Conservation (phyloP, 2,113 vertebrate species). For the Chionomys nivalis region DNA sequence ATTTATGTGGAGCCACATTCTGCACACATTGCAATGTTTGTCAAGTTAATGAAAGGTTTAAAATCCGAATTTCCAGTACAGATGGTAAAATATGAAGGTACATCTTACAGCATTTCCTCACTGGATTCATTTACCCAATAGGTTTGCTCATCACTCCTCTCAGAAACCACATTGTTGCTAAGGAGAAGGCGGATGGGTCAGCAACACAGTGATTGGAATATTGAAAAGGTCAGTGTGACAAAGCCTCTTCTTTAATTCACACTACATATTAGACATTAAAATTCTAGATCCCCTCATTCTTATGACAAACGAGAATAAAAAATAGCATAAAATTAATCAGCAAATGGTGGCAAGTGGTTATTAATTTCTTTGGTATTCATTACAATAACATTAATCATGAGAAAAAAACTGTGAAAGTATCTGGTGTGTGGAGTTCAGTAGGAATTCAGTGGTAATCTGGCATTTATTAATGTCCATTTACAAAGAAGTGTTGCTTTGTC, state of each 20-base stretch:
- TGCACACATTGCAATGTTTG: slow-evolving; percentile 83
- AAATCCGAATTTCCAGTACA: slow-evolving; percentile 82
- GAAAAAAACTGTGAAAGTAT: slow-evolving; percentile 72
- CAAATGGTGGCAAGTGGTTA: slow-evolving; percentile 83
- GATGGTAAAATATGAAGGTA: slow-evolving; percentile 77
- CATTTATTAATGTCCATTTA: slow-evolving; percentile 85
- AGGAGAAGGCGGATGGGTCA: slow-evolving; percentile 51
- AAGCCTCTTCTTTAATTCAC: slow-evolving; percentile 67
- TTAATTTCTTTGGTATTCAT: slow-evolving; percentile 84
- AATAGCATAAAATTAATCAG: slow-evolving; percentile 83
- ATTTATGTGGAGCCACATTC: slow-evolving; percentile 86
- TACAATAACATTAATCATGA: slow-evolving; percentile 85
- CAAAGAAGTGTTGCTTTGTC: slow-evolving; percentile 81
- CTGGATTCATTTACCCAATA: slow-evolving; percentile 49
- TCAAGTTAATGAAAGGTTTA: slow-evolving; percentile 86
- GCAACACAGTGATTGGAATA: slow-evolving; percentile 31
- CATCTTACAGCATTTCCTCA: slow-evolving; percentile 76
- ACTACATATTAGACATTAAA: slow-evolving; percentile 68
- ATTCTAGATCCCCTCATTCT: slow-evolving; percentile 67
- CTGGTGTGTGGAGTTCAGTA: slow-evolving; percentile 73
- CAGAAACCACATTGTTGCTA: neutral
- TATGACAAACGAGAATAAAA: slow-evolving; percentile 77
- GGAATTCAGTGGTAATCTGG: slow-evolving; percentile 80
- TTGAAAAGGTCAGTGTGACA: slow-evolving; percentile 64
- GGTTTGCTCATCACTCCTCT: neutral